These are phyloP conservation scores for Clunio marinus DNA, from an alignment of 2,888 invertebrate species.

Conservation along the genomic window DNA sequence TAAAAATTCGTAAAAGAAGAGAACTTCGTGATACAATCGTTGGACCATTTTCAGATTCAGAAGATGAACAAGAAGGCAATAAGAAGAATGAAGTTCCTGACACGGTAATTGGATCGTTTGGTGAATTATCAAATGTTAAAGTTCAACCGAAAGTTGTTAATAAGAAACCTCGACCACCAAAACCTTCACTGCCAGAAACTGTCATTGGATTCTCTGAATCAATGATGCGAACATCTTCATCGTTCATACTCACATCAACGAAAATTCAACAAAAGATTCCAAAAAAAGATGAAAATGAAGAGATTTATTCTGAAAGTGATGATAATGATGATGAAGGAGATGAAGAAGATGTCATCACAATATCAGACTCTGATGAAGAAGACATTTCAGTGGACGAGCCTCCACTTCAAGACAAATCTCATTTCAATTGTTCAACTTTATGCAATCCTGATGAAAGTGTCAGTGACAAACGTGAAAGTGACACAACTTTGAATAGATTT, in stretches of 20 bases:
- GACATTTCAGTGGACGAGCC: not conserved
- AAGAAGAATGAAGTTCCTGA: not conserved
- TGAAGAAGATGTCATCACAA: conserved; percentile 2
- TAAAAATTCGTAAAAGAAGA: too few relatives aligned
- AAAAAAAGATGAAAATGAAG: not conserved
- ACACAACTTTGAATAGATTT: not conserved
- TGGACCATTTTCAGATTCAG: too few relatives aligned
- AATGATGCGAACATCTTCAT: not conserved
- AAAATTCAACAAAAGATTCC: not conserved
- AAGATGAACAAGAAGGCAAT: not conserved
- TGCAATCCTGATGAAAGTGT: not conserved
- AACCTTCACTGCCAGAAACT: not conserved
- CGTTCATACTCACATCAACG: not conserved
- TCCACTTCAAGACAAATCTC: not conserved
- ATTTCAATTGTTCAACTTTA: not conserved
- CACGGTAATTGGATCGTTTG: too few relatives aligned
- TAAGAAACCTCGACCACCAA: not conserved
- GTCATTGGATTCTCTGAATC: not conserved
- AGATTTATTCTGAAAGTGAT: too few relatives aligned
- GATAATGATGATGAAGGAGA: not conserved
- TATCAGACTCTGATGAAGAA: conserved; percentile 16
- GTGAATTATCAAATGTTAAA: too few relatives aligned
- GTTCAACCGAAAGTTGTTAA: not conserved
- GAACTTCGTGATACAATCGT: too few relatives aligned
- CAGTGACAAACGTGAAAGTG: not conserved